Base-by-base conservation (phyloP, 2,888 invertebrate genomes). In the Abrostola triplasia region DNA sequence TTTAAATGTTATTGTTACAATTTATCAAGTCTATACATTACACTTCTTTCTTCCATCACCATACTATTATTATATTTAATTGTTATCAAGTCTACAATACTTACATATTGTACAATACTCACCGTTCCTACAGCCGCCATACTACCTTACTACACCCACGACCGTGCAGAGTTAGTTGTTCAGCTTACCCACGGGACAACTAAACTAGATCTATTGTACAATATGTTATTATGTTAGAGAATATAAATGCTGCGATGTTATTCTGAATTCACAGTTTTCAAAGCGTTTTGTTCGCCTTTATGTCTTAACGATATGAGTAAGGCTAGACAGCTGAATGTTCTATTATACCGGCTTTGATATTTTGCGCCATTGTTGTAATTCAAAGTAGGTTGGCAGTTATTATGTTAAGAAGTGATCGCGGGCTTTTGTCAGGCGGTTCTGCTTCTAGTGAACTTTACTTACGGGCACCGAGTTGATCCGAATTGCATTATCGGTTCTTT, bases 231-330 rank as follows among this genome's bases (percentile, higher is more conserved):
- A 11, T 57, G 42, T 47, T 0, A 9, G 9, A 13, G 56, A 70
- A 68, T 73, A 73, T 73, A 41, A 50, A 65, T 50, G 52, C 44
- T 42, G 8, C 56, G 54, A 58, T 60, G 60, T 76, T 66, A 70
- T 70, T 64, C 56, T 35, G 41, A 49, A 55, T 63, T 36, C 56
- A 13, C n/a, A 55, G 51, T 61, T 74, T 36, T 51, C 64, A 61
- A 70, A 59, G 67, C 37, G 41, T 7, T 49, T 24, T 60, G 44
- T 55, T 64, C 42, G 42, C 42, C 24, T 55, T 70, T 51, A 48
- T 59, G 37, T 61, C 12, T 49, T 24, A 53, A 59, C 47, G 36
- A 44, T 42, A 36, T 70, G 67, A 71, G 48, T 64, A 48, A 56
- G 71, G 71, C 49, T 49, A 38, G 57, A 63, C 71, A 67, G 50